Evolutionary conservation across 1,140 invertebrate species (phyloP), one percentile per base, ranked within the genome.

Genomic region (Drosophila oshimai): DNA sequence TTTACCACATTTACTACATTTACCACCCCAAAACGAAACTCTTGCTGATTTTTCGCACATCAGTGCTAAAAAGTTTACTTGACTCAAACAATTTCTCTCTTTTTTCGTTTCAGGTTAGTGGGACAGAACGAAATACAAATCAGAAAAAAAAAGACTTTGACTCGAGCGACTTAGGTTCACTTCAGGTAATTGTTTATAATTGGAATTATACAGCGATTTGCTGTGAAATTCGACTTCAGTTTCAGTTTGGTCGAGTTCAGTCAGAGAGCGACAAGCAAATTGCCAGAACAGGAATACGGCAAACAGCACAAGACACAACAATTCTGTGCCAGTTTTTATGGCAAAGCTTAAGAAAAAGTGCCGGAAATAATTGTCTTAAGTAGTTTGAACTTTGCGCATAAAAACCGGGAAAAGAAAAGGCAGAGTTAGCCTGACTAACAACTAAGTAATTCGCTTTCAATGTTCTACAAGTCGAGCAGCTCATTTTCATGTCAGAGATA

Each of bases 361-460:
- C 65, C 81, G 81, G 80, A 86, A 84, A 84, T 84, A 86, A 87
- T 86, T 86, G 80, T 69, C 61, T 73, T 69, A 86, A 86, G 81
- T 87, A 76, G 81, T 80, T 80, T 87, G 76, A 86, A 87, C 80
- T 87, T 87, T 80, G 46, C 44, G 47, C 29, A 49, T 34, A 44
- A 49, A 73, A 67, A 42, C 5, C 29, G 26, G 9, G 18, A 36
- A 45, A 22, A 55, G 51, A 68, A 51, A 24, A 17, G 53, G 28
- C 36, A 41, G 12, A 50, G 26, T 31, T 20, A 33, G 44, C 33
- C 41, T 13, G 28, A 17, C 42, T 28, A 64, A 64, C 62, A 65
- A 5, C 61, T 50, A 67, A 67, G 50, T 65, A 34, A 64, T 26
- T 65, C 42, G 61, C 58, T 64, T 49, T 65, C 33, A 64, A 49